These are phyloP conservation scores for Alsophila aescularia DNA, from an alignment of 2,888 invertebrate species.

Conservation along the genomic window DNA sequence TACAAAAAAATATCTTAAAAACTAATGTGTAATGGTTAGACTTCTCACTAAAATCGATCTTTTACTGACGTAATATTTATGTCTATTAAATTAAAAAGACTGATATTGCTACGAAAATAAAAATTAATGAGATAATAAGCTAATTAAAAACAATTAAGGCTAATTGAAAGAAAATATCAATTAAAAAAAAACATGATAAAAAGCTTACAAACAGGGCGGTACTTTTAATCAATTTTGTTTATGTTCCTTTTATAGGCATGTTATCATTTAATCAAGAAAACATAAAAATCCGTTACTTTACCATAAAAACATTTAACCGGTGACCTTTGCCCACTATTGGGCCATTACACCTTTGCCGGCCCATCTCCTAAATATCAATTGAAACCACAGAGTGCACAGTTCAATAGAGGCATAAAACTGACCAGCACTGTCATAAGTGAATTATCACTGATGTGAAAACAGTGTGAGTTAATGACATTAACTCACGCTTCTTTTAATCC, in stretches of 20 bases:
- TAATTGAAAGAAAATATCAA: constrained; percentile 19
- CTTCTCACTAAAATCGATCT: no score
- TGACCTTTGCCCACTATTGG: constrained; percentile 35
- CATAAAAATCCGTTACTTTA: constrained; percentile 35
- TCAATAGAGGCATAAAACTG: not conserved
- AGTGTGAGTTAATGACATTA: not conserved
- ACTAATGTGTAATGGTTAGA: no score
- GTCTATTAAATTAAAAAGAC: no score
- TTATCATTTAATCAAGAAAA: constrained; percentile 29
- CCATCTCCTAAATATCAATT: constrained; percentile 42
- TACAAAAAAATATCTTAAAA: not conserved
- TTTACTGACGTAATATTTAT: no score
- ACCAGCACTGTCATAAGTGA: not conserved
- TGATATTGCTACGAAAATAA: no score
- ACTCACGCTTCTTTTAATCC: no score
- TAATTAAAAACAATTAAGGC: constrained; percentile 3
- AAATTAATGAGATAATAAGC: not conserved
- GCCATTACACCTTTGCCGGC: constrained; percentile 28
- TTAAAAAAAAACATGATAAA: constrained; percentile 18
- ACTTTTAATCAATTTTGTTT: constrained; percentile 26
- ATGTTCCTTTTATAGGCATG: constrained; percentile 24
- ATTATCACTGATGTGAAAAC: not conserved
- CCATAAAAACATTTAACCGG: constrained; percentile 30
- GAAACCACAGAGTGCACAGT: constrained; percentile 24
- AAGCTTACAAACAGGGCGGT: constrained; percentile 19